Percentiles rank a stretch among this genome's conserved stretches.
Conservation (phyloP, 2,797 vertebrate species). For the Masticophis lateralis region DNA sequence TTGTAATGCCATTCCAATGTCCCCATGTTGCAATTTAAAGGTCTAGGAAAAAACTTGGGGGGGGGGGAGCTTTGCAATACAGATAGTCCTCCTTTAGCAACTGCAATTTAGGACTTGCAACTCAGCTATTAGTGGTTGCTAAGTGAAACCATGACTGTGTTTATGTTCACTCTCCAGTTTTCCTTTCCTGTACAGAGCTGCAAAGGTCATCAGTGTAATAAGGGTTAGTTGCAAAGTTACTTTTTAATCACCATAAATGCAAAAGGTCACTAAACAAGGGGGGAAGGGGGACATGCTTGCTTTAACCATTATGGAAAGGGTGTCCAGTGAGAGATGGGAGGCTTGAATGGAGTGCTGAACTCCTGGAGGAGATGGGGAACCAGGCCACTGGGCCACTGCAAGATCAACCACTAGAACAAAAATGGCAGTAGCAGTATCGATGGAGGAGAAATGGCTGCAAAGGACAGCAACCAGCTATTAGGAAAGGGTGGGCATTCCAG, state of each 20-base stretch:
- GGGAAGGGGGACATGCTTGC: not conserved
- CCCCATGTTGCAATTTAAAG: not conserved
- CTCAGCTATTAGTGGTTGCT: not conserved
- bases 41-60: too few species aligned
- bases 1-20: not conserved
- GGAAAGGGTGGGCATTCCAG: not conserved
- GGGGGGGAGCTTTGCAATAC: not conserved
- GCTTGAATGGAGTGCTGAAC: not conserved
- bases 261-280: not conserved
- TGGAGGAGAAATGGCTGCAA: not conserved
- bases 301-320: not conserved
- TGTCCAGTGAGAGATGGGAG: not conserved
- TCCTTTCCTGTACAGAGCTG: not conserved
- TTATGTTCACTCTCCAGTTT: not conserved
- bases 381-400: not conserved
- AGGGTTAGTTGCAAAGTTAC: not conserved
- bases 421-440: not conserved
- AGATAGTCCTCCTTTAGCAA: not conserved
- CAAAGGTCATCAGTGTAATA: not conserved
- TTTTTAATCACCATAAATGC: not conserved
- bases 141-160: not conserved
- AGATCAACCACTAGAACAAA: not conserved
- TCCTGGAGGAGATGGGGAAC: not conserved
- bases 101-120: not conserved
- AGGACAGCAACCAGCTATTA: not conserved